phyloP scores from a whole-genome alignment of 2,797 vertebrate species.

The Agapornis canus region DNA sequence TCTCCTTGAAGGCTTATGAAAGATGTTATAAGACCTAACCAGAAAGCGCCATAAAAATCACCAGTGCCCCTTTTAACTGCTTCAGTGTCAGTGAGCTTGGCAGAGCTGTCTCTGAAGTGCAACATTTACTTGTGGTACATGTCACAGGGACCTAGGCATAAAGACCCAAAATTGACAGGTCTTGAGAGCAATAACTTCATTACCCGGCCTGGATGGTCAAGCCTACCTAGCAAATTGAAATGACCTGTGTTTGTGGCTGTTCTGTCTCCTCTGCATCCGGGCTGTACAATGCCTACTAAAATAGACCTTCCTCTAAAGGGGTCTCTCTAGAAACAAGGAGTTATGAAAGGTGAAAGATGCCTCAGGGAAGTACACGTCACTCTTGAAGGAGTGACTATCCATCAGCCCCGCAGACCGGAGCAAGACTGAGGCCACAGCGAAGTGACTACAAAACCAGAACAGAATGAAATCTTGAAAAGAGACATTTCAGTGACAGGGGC shows the following conservation, averaged over 20 bases:
- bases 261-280: neutral
- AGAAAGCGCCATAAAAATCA: neutral
- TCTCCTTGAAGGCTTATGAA: constrained; percentile 6
- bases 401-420: neutral
- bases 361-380: neutral
- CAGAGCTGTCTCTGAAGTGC: neutral
- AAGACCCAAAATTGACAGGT: neutral
- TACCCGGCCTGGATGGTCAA: neutral
- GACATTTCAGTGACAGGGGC: neutral
- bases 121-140: neutral
- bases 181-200: neutral
- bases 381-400: neutral
- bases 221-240: neutral
- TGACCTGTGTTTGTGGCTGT: neutral
- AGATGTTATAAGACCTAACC: neutral
- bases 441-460: neutral
- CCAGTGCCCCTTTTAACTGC: neutral
- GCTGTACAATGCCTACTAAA: neutral
- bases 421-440: neutral
- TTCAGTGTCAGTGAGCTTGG: neutral
- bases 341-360: neutral
- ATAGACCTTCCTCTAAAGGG: neutral
- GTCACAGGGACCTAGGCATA: neutral
- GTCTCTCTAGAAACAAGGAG: neutral
- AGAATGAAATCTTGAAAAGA: neutral